These are phyloP conservation scores for Gouania willdenowi DNA, from an alignment of 2,797 vertebrate genomes.

Conservation along the genomic window DNA sequence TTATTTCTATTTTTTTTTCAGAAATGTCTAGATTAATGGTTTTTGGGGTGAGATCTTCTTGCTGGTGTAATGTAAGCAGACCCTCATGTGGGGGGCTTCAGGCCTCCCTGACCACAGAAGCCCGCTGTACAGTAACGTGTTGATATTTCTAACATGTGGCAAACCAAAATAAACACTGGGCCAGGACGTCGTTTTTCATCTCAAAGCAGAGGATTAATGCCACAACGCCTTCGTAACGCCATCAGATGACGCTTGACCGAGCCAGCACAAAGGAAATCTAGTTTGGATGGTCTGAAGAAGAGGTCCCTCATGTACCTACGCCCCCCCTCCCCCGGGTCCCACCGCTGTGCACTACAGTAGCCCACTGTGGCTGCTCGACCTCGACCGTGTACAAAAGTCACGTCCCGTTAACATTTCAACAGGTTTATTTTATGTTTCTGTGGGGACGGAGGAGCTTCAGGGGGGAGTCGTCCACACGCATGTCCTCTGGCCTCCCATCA, in stretches of 20 bases:
- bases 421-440: constrained; percentile 58
- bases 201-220: constrained; percentile 59
- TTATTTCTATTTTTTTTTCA: too few species aligned
- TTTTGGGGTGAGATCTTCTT: too few species aligned
- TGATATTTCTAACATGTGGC: constrained; percentile 41
- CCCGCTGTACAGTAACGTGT: constrained; percentile 10
- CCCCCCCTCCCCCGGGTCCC: constrained; percentile 12
- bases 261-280: constrained; percentile 48
- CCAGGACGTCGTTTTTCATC: constrained; percentile 27
- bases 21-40: too few species aligned
- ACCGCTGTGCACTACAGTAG: constrained; percentile 39
- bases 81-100: too few species aligned
- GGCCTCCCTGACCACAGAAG: constrained; percentile 22
- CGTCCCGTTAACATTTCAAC: constrained; percentile 56
- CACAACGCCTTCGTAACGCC: constrained; percentile 36
- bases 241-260: constrained; percentile 44
- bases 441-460: constrained; percentile 8
- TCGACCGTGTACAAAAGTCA: constrained; percentile 23
- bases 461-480: constrained; percentile 8
- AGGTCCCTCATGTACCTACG: constrained; percentile 11
- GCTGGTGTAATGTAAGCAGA: too few species aligned
- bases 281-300: constrained; percentile 28
- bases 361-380: constrained; percentile 31
- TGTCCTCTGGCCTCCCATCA: constrained; percentile 28
- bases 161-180: constrained; percentile 43